phyloP scores from a whole-genome alignment of 2,797 vertebrate species.

The Harpia harpyja region DNA sequence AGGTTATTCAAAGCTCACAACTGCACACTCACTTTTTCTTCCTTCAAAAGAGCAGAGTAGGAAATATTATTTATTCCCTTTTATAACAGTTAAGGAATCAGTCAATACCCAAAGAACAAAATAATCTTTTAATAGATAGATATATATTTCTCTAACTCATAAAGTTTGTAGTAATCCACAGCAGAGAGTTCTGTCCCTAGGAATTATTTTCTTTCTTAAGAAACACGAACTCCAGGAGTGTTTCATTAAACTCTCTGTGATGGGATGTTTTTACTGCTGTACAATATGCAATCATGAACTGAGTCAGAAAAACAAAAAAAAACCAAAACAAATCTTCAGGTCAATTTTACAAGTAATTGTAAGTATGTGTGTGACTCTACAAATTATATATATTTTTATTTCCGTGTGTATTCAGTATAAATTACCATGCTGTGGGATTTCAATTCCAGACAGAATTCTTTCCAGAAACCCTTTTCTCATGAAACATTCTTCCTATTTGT shows the following conservation, averaged over 20 bases:
- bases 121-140: not conserved
- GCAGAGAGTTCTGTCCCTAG: not conserved
- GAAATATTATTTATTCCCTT: not conserved
- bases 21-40: not conserved
- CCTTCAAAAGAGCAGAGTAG: not conserved
- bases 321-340: not conserved
- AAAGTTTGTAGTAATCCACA: not conserved
- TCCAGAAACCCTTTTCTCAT: not conserved
- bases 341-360: not conserved
- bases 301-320: not conserved
- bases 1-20: slow-evolving; percentile 15
- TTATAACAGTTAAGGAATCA: not conserved
- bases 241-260: not conserved
- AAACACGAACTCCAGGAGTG: not conserved
- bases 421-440: not conserved
- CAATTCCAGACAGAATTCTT: not conserved
- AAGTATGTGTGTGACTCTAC: not conserved
- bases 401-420: not conserved
- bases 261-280: not conserved
- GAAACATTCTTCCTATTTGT: not conserved
- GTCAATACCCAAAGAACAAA: not conserved
- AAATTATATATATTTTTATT: not conserved
- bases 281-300: not conserved
- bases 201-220: not conserved
- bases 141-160: not conserved